Base-by-base conservation (phyloP, 1,140 invertebrate genomes). In the Andrena cerasifolii region DNA sequence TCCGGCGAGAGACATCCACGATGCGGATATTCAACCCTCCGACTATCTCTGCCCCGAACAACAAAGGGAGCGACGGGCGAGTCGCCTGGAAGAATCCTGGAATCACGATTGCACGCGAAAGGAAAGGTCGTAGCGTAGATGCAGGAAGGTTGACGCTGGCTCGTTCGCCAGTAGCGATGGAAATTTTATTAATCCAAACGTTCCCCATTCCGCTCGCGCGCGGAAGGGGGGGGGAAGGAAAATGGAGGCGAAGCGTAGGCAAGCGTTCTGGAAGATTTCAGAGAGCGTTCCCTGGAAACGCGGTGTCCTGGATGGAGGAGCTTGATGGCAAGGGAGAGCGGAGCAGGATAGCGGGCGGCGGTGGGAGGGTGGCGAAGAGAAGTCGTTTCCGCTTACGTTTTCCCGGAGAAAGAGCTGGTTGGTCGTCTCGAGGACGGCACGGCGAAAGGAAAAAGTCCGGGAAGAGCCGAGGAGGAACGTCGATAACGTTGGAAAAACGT, bases 401-500 rank as follows among this genome's bases (percentile, higher is more conserved):
- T 85, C 83, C 83, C 78, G 65, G 78, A 79, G 82, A 85, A 81
- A 76, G 77, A 79, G 82, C 72, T 79, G 83, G 78, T 85, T 81
- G 82, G 82, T 62, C 78, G 78, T 81, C 82, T 84, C 43, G 83
- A 84, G 78, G 78, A 87, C 61, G 63, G 82, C 74, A 61, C 58
- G 82, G 63, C 75, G 82, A 76, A 87, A 81, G 80, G 80, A 74
- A 80, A 81, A 83, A 86, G 72, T 83, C 80, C 75, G 72, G 78
- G 82, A 79, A 88, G 84, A 84, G 77, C 56, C 72, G 78, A 76
- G 81, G 80, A 86, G 85, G 80, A 90, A 89, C 86, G 89, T 90
- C 90, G 89, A 91, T 90, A 91, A 89, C 87, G 89, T 84, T 80
- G 88, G 88, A 90, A 90, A 90, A 90, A 90, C 86, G 88, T 86